A percentile compares a stretch with the other conserved stretches of the same genome.
Evolutionary conservation across 2,113 vertebrate genomes (phyloP).

Genomic region (Esox niger): DNA sequence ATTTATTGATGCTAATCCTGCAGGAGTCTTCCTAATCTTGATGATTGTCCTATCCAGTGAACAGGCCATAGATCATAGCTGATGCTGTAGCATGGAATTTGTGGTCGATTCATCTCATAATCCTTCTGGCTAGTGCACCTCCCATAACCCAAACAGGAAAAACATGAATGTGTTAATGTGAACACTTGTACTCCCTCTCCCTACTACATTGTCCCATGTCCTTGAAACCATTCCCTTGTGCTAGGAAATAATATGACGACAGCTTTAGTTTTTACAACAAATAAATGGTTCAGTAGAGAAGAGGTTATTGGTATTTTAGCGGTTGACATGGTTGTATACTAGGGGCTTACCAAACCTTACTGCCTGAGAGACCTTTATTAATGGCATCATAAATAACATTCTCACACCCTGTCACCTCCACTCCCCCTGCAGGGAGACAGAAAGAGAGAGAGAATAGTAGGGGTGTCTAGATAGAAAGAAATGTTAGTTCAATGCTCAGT

Average conservation of each 20-base stretch:
- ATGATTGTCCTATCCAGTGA: too few species aligned
- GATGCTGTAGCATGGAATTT: too few species aligned
- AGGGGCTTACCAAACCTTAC: constrained; percentile 13
- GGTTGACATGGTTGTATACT: constrained; percentile 47
- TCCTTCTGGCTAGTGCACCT: background rate
- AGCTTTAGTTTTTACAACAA: background rate
- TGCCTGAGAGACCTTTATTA: constrained; percentile 51
- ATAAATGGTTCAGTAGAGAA: constrained; percentile 15
- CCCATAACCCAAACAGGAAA: background rate
- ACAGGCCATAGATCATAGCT: too few species aligned
- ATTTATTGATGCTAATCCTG: too few species aligned
- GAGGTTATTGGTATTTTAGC: constrained; percentile 33
- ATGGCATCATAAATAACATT: constrained; percentile 61
- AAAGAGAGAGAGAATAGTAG: constrained; percentile 9
- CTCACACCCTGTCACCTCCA: constrained; percentile 57
- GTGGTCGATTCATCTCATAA: too few species aligned
- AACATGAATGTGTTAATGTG: background rate
- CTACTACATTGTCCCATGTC: background rate
- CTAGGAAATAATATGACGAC: background rate
- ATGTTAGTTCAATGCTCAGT: too few species aligned
- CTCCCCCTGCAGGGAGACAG: background rate
- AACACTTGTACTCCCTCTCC: background rate
- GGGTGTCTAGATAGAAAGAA: constrained; percentile 29
- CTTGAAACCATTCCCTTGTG: background rate
- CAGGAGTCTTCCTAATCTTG: too few species aligned